Conservation (phyloP, 2,888 invertebrate species). For the Pteria penguin region DNA sequence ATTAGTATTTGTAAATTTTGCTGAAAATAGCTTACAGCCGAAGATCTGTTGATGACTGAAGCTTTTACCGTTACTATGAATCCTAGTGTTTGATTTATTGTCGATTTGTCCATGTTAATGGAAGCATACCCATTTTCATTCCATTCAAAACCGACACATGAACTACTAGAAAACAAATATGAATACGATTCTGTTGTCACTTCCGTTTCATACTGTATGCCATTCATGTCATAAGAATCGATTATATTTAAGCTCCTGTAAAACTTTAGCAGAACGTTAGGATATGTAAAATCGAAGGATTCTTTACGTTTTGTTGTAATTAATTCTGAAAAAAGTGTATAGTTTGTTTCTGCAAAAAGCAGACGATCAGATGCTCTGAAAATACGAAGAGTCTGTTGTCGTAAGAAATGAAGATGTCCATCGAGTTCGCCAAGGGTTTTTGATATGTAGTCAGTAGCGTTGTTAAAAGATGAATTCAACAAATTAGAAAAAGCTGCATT, state of each 20-base stretch:
- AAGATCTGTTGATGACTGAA: background rate
- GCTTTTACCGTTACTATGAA: constrained; percentile 15
- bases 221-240: background rate
- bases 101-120: background rate
- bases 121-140: constrained; percentile 3
- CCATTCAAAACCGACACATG: constrained; percentile 2
- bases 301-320: background rate
- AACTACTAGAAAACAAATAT: background rate
- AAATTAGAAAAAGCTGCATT: background rate
- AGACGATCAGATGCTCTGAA: background rate
- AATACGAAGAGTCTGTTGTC: background rate
- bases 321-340: background rate
- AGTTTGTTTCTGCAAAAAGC: background rate
- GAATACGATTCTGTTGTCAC: background rate
- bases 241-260: background rate
- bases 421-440: background rate
- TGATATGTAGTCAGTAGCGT: background rate
- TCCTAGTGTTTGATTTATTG: background rate
- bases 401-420: background rate
- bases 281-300: background rate
- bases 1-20: constrained; percentile 19
- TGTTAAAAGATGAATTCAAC: background rate
- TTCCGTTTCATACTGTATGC: background rate
- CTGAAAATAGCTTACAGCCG: constrained; percentile 14
- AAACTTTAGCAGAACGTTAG: background rate